Conservation (phyloP, 2,888 invertebrate species). For the Synanthedon andrenaeformis region DNA sequence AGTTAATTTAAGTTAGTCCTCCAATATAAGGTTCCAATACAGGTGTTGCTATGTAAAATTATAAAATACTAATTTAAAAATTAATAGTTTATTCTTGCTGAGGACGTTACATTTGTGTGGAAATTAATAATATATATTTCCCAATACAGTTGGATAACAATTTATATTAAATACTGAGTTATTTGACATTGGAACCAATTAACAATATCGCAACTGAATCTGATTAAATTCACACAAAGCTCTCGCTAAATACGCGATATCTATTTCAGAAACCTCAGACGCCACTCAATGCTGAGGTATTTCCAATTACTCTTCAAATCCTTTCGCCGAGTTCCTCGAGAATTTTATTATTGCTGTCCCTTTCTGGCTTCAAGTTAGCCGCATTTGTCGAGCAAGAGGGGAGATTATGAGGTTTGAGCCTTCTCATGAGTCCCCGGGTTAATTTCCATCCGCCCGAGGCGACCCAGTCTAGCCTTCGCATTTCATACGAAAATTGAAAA, state of each 20-base stretch:
- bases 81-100: no score
- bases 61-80: no score
- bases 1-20: no score
- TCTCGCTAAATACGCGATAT: conserved; percentile 17
- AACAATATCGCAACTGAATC: not conserved
- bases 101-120: no score
- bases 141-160: no score
- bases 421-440: conserved; percentile 42
- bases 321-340: conserved; percentile 53
- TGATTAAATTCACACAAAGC: not conserved
- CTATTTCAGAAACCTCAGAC: conserved; percentile 50
- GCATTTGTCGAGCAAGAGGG: conserved; percentile 20
- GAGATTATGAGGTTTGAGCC: conserved; percentile 32
- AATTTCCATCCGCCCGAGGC: conserved; percentile 60
- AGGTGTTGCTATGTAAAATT: no score
- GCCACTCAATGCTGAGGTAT: conserved; percentile 62
- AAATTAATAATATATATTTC: no score
- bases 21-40: no score
- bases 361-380: not conserved
- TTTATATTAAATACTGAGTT: no score
- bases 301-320: conserved; percentile 68
- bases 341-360: conserved; percentile 55
- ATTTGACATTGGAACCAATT: no score
- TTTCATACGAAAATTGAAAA: conserved; percentile 58
- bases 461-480: conserved; percentile 32